Evolutionary conservation across 2,888 invertebrate species (phyloP).

Genomic region (Conus canariensis): DNA sequence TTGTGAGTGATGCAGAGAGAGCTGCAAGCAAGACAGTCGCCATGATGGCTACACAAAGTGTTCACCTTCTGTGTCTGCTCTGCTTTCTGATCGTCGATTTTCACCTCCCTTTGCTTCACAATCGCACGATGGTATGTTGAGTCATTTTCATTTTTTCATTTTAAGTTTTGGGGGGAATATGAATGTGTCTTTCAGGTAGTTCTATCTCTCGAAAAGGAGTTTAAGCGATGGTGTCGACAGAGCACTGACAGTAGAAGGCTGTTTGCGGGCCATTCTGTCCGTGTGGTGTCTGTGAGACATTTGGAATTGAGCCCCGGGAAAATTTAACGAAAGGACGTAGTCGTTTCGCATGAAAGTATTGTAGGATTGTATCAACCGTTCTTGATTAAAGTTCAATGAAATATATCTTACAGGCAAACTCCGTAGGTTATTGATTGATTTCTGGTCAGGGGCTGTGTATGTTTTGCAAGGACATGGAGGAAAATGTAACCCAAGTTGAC

Average conservation of each 20-base stretch:
- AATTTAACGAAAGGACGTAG: not conserved
- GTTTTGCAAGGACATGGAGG: not conserved
- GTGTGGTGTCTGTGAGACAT: too few relatives aligned
- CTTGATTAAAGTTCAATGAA: too few relatives aligned
- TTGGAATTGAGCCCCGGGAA: too few relatives aligned
- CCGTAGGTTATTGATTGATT: not conserved
- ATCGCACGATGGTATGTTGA: not conserved
- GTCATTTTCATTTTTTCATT: not conserved
- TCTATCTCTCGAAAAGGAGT: too few relatives aligned
- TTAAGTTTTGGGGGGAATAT: not conserved
- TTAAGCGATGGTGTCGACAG: too few relatives aligned
- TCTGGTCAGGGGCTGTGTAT: not conserved
- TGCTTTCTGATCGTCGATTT: not conserved
- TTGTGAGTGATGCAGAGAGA: slow-evolving; percentile 19
- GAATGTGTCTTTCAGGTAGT: too few relatives aligned
- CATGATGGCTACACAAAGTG: slow-evolving; percentile 20
- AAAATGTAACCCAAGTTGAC: too few relatives aligned
- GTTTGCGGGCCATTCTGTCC: too few relatives aligned
- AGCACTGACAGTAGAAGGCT: too few relatives aligned
- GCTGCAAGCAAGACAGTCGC: slow-evolving; percentile 25
- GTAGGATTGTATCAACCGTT: not conserved
- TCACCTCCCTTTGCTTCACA: not conserved
- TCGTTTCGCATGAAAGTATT: not conserved
- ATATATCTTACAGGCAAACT: not conserved
- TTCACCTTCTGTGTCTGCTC: slow-evolving; percentile 9